A percentile compares a stretch with the other conserved stretches of the same genome.
These are phyloP conservation scores for Austrofundulus limnaeus DNA, from an alignment of 2,113 vertebrate species.

Conservation along the genomic window DNA sequence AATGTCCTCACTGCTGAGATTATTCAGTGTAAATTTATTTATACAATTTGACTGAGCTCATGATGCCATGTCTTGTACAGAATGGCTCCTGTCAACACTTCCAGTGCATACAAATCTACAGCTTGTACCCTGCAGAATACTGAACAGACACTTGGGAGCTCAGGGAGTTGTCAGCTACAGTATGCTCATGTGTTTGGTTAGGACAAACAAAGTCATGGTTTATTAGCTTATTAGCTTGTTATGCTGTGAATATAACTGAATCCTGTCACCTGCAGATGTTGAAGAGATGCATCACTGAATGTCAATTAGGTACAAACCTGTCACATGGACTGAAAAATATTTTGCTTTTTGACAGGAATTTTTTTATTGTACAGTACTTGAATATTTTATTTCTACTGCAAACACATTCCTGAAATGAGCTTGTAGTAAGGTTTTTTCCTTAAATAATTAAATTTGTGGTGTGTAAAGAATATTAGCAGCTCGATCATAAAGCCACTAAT, in stretches of 20 bases:
- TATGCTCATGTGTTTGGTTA: neutral
- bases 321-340: too few relatives aligned
- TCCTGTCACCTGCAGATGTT: neutral
- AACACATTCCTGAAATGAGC: neutral
- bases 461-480: neutral
- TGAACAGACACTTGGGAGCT: neutral
- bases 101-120: conserved; percentile 4
- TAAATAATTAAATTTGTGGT: neutral
- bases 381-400: neutral
- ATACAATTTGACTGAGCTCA: neutral
- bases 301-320: neutral
- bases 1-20: neutral
- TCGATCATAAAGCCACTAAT: neutral
- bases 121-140: neutral
- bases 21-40: neutral
- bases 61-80: neutral
- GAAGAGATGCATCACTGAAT: neutral
- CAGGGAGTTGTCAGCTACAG: neutral
- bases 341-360: too few relatives aligned
- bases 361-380: too few relatives aligned
- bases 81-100: neutral
- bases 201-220: conserved; percentile 1
- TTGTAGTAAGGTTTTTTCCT: neutral
- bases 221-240: conserved; percentile 5
- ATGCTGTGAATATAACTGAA: neutral